A percentile compares a stretch with the other conserved stretches of the same genome.
These are phyloP conservation scores for Verasper variegatus DNA, from an alignment of 2,113 vertebrate species.

Conservation along the genomic window DNA sequence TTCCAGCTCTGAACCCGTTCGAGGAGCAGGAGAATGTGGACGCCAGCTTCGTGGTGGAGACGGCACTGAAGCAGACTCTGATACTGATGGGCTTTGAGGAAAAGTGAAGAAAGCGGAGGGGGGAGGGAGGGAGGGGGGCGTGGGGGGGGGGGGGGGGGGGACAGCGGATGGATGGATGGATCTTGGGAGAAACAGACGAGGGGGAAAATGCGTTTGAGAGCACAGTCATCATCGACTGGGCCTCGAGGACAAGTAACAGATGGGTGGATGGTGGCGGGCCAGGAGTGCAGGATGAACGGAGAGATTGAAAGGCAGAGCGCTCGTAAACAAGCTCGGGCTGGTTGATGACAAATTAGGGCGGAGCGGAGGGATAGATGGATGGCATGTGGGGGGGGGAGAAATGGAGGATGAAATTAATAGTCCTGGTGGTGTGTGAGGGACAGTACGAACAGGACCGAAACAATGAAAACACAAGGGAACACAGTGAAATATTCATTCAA, in stretches of 20 bases:
- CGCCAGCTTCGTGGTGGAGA: conserved; percentile 90
- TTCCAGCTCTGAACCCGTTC: conserved; percentile 81
- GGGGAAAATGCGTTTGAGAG: conserved; percentile 49
- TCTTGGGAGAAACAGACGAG: conserved; percentile 35
- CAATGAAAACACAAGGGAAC: not conserved
- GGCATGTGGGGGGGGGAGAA: conserved; percentile 19
- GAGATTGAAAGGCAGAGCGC: conserved; percentile 41
- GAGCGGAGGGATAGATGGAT: conserved; percentile 41
- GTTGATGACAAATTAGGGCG: conserved; percentile 49
- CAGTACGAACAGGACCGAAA: not conserved
- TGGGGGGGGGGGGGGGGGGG: not conserved
- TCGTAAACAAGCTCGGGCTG: conserved; percentile 59
- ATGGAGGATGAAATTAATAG: conserved; percentile 2
- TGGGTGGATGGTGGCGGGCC: conserved; percentile 42
- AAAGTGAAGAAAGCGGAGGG: conserved; percentile 65
- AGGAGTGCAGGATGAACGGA: conserved; percentile 40
- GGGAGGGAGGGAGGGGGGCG: not conserved
- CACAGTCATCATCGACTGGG: conserved; percentile 75
- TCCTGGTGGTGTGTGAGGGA: not conserved
- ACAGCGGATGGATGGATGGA: conserved; percentile 35
- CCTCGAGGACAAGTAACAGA: conserved; percentile 68
- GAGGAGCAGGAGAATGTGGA: conserved; percentile 89
- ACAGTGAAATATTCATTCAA: not conserved
- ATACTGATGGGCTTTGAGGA: conserved; percentile 81
- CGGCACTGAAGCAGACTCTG: conserved; percentile 90